These are phyloP conservation scores for Pseudomyrmex dendroicus DNA, from an alignment of 1,140 invertebrate species.

Conservation along the genomic window DNA sequence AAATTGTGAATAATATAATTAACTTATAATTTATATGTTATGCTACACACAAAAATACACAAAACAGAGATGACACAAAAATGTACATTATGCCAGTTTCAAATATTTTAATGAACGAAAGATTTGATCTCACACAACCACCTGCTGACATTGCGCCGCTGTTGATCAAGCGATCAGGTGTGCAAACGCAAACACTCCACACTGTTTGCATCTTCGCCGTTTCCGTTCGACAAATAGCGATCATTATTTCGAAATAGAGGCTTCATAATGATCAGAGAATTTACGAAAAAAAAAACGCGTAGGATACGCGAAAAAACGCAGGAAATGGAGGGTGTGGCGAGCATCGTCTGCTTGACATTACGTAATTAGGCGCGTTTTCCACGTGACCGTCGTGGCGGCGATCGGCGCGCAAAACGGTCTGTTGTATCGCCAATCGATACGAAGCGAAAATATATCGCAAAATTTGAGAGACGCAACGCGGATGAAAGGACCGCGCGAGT, in stretches of 20 bases:
- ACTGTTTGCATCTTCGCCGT: neutral
- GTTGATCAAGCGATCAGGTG: neutral
- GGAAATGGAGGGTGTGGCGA: slow-evolving; percentile 78
- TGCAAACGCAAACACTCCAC: neutral
- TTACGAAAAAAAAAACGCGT: neutral
- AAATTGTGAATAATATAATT: no score
- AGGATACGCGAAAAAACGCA: neutral
- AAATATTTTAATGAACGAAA: neutral
- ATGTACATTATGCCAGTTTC: neutral
- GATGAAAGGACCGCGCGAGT: neutral
- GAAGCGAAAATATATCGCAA: slow-evolving; percentile 12
- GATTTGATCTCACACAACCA: slow-evolving; percentile 7
- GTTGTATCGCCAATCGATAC: slow-evolving; percentile 63
- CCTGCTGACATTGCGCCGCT: slow-evolving; percentile 14
- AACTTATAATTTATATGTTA: neutral
- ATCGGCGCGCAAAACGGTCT: slow-evolving; percentile 64
- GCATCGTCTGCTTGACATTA: slow-evolving; percentile 74
- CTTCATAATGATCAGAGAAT: neutral
- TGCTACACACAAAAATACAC: neutral
- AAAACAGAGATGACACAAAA: neutral
- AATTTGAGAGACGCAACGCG: slow-evolving; percentile 9
- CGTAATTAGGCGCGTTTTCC: slow-evolving; percentile 80
- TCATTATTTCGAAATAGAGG: neutral
- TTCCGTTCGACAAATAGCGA: neutral
- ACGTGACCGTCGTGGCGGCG: slow-evolving; percentile 74